Base-by-base conservation (phyloP, 2,113 vertebrate genomes). In the Saguinus midas region DNA sequence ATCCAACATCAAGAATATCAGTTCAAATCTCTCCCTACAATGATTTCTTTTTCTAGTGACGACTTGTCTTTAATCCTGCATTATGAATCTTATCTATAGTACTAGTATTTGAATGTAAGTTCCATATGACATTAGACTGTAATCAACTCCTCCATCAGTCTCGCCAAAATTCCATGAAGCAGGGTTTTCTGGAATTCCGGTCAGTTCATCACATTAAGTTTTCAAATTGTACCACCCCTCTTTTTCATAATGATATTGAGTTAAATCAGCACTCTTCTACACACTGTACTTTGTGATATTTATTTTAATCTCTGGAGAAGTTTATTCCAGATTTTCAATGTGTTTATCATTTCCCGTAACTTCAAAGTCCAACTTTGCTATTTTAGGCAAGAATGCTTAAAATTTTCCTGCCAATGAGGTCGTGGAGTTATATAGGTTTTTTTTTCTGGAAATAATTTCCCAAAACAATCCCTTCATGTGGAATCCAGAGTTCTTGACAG, bases 271-370 rank as follows among this genome's bases (percentile, higher is more conserved):
- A 37, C 64, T 97, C 57, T 87, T 68, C 75, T 48, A 55, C 58
- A n/a, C 11, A 58, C 43, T 94, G 25, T 48, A 55, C 52, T 94
- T 88, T 57, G 87, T 91, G 66, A 87, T 93, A 50, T 95, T 97
- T 97, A 27, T 94, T 95, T 95, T 96, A 96, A 96, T 96, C 93
- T 95, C 78, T 27, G n/a, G 29, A 96, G 83, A 66, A 91, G 64
- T 95, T 89, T 97, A 58, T 96, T 97, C 95, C 95, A 96, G 76
- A 87, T 95, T 97, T 96, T 92, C 94, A 98, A 97, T 97, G 81
- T 96, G 96, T 97, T 98, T 97, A 87, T 97, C 93, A 96, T 97
- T 97, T 97, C 95, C 91, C 29, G 82, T 95, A 95, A 96, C 94
- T 97, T 93, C 90, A 55, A 95, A 90, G 40, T 97, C 78, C 72